Conservation (phyloP, 2,888 invertebrate species). For the Lasioglossum oenotherae region DNA sequence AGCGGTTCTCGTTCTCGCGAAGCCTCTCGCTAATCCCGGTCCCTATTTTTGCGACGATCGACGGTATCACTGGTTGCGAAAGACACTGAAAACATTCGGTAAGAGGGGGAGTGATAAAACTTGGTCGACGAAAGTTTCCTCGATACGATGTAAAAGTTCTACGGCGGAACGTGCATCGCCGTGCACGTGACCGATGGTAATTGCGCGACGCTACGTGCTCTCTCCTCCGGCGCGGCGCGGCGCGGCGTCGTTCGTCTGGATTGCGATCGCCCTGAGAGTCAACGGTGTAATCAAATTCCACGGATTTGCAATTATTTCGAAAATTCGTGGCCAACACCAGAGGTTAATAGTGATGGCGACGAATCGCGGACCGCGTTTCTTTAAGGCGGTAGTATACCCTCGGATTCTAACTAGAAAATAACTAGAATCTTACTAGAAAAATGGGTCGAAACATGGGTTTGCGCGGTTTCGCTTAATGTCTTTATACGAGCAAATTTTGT, state of each 20-base stretch:
- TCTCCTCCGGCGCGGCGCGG: background rate
- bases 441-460: too few species aligned
- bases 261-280: background rate
- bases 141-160: conserved; percentile 46
- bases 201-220: conserved; percentile 36
- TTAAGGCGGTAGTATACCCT: too few species aligned
- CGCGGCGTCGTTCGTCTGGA: conserved; percentile 17
- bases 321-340: conserved; percentile 41
- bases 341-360: conserved; percentile 58
- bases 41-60: background rate
- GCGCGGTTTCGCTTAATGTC: too few species aligned
- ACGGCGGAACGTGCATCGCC: conserved; percentile 13
- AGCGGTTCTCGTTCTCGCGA: background rate
- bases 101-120: conserved; percentile 44
- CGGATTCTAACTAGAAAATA: too few species aligned
- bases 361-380: background rate
- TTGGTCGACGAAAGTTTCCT: conserved; percentile 44
- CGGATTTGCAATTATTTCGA: conserved; percentile 58
- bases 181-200: conserved; percentile 39
- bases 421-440: too few species aligned
- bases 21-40: background rate
- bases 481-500: too few species aligned
- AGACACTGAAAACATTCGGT: background rate
- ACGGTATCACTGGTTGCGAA: background rate
- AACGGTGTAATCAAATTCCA: conserved; percentile 58